phyloP scores from a whole-genome alignment of 2,797 vertebrate genomes.

The Sphenopsis melanotis region DNA sequence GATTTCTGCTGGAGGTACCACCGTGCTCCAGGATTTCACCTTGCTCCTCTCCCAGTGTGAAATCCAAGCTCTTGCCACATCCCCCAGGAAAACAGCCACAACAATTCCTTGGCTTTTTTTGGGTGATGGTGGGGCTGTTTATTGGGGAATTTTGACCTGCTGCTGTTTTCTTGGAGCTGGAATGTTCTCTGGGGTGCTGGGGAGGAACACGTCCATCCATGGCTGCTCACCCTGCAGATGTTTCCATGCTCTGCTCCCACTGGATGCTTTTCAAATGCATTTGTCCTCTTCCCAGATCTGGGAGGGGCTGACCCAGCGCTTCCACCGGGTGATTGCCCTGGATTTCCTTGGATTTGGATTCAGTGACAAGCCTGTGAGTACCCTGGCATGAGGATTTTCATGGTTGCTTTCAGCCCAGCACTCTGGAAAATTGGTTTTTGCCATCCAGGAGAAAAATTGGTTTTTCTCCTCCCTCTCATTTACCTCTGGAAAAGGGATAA shows the following conservation, averaged over 20 bases:
- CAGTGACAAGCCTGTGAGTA: constrained; percentile 93
- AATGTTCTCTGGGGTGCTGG: not conserved
- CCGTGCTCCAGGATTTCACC: rapidly evolving
- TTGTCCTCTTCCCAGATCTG: constrained; percentile 82
- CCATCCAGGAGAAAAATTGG: not conserved
- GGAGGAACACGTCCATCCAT: rapidly evolving
- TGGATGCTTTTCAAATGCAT: not conserved
- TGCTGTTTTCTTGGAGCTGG: not conserved
- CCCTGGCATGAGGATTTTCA: not conserved
- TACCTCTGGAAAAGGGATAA: not conserved
- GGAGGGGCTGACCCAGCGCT: constrained; percentile 89
- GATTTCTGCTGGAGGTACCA: not conserved
- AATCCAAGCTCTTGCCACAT: not conserved
- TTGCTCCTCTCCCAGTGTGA: not conserved
- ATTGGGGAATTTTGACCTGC: not conserved
- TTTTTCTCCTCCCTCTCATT: not conserved
- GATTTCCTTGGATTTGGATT: constrained; percentile 97
- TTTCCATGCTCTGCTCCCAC: not conserved
- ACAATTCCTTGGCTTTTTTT: not conserved
- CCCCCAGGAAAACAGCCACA: not conserved
- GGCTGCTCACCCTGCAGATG: rapidly evolving
- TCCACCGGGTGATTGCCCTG: constrained; percentile 88
- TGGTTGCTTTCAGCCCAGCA: not conserved
- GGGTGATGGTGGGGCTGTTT: rapidly evolving
- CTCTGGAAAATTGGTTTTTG: rapidly evolving